Conservation (phyloP, 2,888 invertebrate genomes). For the Apodemia mormo region DNA sequence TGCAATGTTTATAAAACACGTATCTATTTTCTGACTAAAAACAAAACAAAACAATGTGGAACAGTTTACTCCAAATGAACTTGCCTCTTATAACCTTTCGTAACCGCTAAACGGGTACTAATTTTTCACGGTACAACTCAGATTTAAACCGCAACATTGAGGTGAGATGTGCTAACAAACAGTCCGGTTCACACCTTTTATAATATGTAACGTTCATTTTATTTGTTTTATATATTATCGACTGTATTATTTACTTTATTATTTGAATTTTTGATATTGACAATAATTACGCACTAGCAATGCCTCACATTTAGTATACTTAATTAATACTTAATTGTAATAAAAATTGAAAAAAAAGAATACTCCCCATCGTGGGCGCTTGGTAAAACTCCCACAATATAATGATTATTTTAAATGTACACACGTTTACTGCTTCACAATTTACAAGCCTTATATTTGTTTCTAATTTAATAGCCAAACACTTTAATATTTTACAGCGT, state of each 20-base stretch:
- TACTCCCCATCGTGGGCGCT: too few relatives aligned
- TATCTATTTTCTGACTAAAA: neutral
- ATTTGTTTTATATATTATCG: neutral
- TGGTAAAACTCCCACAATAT: too few relatives aligned
- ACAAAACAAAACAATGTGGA: neutral
- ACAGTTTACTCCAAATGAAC: neutral
- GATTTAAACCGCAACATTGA: neutral
- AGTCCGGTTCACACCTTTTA: neutral
- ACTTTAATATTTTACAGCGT: too few relatives aligned
- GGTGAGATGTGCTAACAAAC: neutral
- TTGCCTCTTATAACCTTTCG: slow-evolving; percentile 31
- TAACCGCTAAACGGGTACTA: slow-evolving; percentile 35
- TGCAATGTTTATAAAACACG: too few relatives aligned
- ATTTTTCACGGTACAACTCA: slow-evolving; percentile 25
- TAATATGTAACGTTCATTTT: slow-evolving; percentile 4
- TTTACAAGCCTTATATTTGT: too few relatives aligned
- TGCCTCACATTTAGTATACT: too few relatives aligned
- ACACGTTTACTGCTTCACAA: too few relatives aligned
- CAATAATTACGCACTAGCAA: neutral
- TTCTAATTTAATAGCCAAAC: too few relatives aligned
- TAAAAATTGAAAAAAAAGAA: too few relatives aligned
- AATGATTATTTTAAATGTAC: too few relatives aligned
- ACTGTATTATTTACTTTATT: neutral
- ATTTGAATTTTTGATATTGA: neutral
- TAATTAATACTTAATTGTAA: too few relatives aligned